Evolutionary conservation across 1,140 invertebrate species (phyloP).

Genomic region (Zophobas atratus): DNA sequence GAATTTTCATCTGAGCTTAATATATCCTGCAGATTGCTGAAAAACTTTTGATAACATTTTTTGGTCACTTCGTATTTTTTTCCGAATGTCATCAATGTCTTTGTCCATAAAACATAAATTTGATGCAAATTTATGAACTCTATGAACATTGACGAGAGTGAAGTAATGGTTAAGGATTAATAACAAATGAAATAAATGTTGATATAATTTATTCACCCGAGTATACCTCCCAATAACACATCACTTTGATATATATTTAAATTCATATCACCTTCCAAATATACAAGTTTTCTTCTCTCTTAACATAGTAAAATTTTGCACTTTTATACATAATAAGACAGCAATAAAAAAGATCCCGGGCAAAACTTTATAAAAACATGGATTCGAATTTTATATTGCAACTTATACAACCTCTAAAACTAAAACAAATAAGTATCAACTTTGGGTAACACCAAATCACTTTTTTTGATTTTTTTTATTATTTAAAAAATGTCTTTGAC

Average conservation of each 20-base stretch:
- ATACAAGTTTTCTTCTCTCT: no score
- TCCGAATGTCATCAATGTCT: no score
- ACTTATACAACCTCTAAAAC: conserved; percentile 28
- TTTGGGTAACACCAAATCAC: conserved; percentile 19
- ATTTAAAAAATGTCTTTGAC: conserved; percentile 38
- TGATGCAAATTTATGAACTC: not conserved
- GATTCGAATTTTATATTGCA: conserved; percentile 38
- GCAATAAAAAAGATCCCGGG: conserved; percentile 5
- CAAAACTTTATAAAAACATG: conserved; percentile 37
- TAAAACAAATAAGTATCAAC: conserved; percentile 9
- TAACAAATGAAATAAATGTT: conserved; percentile 10
- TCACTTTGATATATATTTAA: not conserved
- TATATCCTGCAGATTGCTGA: no score
- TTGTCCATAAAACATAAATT: no score
- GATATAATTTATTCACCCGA: conserved; percentile 45
- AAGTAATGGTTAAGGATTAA: conserved; percentile 4
- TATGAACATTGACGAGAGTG: not conserved
- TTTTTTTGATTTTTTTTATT: conserved; percentile 22
- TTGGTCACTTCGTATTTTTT: no score
- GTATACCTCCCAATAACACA: conserved; percentile 33
- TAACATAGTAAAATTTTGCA: no score
- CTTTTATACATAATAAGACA: not conserved
- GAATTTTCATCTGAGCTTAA: no score
- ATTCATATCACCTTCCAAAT: not conserved
- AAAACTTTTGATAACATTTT: no score